These are phyloP conservation scores for Microcebus griseorufus DNA, from an alignment of 2,113 vertebrate species.

Conservation along the genomic window DNA sequence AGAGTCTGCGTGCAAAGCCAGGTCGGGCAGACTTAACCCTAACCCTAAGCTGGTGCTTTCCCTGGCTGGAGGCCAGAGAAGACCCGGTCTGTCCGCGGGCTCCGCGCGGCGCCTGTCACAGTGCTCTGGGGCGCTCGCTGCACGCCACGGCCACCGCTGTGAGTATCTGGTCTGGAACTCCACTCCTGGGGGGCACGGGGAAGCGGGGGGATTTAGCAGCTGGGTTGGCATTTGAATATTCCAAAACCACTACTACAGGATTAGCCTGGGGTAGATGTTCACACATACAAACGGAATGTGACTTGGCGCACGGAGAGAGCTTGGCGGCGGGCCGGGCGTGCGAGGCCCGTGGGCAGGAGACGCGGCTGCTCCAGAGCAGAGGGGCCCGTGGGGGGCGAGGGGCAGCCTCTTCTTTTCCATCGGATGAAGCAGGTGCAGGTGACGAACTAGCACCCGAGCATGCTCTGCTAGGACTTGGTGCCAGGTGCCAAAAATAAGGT, in stretches of 20 bases:
- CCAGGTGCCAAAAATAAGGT: background rate
- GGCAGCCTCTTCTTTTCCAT: background rate
- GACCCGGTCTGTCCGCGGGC: background rate
- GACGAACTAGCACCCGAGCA: background rate
- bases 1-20: background rate
- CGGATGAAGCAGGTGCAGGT: background rate
- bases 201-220: background rate
- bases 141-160: rapidly evolving
- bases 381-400: too few species aligned
- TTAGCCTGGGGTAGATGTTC: background rate
- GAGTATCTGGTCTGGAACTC: too few species aligned
- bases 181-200: background rate
- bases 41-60: too few species aligned
- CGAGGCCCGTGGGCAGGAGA: background rate
- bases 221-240: background rate
- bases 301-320: background rate
- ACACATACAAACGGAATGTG: background rate
- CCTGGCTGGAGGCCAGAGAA: background rate
- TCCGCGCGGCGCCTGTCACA: background rate
- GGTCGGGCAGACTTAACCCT: background rate
- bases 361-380: rapidly evolving
- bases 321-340: background rate
- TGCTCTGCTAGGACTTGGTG: background rate
- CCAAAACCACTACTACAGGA: background rate
- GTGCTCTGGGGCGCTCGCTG: too few species aligned